A percentile compares a stretch with the other conserved stretches of the same genome.
Conservation (phyloP, 2,888 invertebrate genomes). For the Dione vanillae region DNA sequence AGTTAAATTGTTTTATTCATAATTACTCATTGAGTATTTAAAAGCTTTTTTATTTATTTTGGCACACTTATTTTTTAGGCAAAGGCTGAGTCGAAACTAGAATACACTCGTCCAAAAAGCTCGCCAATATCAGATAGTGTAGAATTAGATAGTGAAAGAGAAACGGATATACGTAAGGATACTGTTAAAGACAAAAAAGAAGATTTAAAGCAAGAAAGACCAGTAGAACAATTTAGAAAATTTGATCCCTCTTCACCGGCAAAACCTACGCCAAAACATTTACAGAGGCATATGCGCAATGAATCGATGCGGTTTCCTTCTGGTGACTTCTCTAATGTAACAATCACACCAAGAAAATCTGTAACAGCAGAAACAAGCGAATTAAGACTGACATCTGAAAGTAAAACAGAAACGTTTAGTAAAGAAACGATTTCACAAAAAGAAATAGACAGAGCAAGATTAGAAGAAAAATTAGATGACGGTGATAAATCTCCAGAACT, state of each 20-base stretch:
- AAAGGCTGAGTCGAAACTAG: slow-evolving; percentile 71
- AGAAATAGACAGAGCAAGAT: slow-evolving; percentile 78
- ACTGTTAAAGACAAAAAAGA: slow-evolving; percentile 60
- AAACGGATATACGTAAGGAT: slow-evolving; percentile 57
- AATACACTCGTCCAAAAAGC: slow-evolving; percentile 70
- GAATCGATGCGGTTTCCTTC: slow-evolving; percentile 83
- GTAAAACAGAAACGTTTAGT: slow-evolving; percentile 61
- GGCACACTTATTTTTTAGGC: slow-evolving; percentile 54
- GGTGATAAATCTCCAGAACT: slow-evolving; percentile 77
- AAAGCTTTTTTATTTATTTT: slow-evolving; percentile 20
- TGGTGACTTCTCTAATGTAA: slow-evolving; percentile 80
- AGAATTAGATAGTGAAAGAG: slow-evolving; percentile 66
- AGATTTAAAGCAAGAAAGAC: slow-evolving; percentile 68
- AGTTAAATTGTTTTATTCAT: too few species aligned
- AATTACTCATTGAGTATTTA: neutral
- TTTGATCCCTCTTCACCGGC: slow-evolving; percentile 77
- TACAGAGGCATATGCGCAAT: slow-evolving; percentile 81
- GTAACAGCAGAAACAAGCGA: slow-evolving; percentile 78
- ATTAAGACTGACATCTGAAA: slow-evolving; percentile 61
- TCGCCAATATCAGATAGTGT: slow-evolving; percentile 64
- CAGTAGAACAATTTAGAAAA: slow-evolving; percentile 74
- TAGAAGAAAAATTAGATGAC: slow-evolving; percentile 82
- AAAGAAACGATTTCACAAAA: slow-evolving; percentile 77
- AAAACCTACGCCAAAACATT: slow-evolving; percentile 80
- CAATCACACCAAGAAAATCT: slow-evolving; percentile 77